phyloP scores from a whole-genome alignment of 2,113 vertebrate genomes.

The Callipepla squamata region DNA sequence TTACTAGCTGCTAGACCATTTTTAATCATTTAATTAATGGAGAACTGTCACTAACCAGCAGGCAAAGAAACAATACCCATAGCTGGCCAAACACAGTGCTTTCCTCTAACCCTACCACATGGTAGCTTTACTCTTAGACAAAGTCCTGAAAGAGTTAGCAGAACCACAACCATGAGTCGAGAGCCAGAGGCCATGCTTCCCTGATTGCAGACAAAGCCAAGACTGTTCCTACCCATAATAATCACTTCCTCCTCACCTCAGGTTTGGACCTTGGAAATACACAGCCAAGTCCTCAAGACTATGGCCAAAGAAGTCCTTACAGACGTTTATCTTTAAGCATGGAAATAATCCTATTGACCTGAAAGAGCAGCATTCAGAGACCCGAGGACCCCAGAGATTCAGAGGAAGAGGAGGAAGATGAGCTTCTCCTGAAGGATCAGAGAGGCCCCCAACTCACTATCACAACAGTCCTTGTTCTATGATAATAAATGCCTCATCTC shows the following conservation, averaged over 20 bases:
- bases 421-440: background rate
- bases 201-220: background rate
- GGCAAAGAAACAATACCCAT: background rate
- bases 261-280: background rate
- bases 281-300: background rate
- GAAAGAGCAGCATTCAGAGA: background rate
- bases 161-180: background rate
- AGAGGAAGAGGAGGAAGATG: background rate
- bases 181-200: background rate
- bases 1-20: background rate
- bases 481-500: background rate
- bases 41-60: background rate
- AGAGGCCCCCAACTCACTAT: background rate
- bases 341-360: background rate
- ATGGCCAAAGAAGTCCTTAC: background rate
- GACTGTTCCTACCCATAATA: background rate
- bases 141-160: background rate
- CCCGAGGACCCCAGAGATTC: no score
- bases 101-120: background rate
- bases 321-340: background rate
- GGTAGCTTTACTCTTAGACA: background rate
- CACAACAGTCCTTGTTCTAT: background rate
- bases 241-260: background rate
- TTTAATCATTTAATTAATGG: background rate
- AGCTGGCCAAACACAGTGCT: background rate